A percentile compares a stretch with the other conserved stretches of the same genome.
phyloP scores from a whole-genome alignment of 2,113 vertebrate genomes.

The Lota lota region DNA sequence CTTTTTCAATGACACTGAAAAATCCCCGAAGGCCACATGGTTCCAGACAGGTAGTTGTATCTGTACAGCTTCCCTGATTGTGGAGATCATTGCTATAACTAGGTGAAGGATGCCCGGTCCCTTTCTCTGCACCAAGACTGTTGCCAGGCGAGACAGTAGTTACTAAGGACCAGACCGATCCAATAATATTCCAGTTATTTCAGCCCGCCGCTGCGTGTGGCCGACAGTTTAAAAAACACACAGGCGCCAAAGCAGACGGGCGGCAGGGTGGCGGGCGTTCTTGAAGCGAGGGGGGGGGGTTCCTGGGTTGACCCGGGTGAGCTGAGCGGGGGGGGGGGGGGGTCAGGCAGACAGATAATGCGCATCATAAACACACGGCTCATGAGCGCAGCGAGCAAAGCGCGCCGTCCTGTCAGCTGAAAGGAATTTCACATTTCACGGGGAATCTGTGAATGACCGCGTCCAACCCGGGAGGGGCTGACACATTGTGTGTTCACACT shows the following conservation, averaged over 20 bases:
- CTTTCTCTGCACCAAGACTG: too few relatives aligned
- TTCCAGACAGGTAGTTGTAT: too few relatives aligned
- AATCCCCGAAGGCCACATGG: too few relatives aligned
- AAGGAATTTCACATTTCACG: too few relatives aligned
- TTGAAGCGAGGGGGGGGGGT: slow-evolving; percentile 60
- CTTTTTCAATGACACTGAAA: too few relatives aligned
- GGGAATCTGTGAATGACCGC: too few relatives aligned
- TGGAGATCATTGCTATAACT: too few relatives aligned
- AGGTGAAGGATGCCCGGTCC: too few relatives aligned
- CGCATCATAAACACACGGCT: not conserved
- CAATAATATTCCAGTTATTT: slow-evolving; percentile 68
- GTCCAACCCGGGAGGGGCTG: not conserved
- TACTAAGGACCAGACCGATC: slow-evolving; percentile 48
- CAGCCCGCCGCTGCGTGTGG: slow-evolving; percentile 64
- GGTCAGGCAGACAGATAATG: not conserved
- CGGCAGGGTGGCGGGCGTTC: slow-evolving; percentile 73
- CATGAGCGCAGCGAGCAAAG: not conserved
- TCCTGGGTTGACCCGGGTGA: slow-evolving; percentile 38
- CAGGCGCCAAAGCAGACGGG: slow-evolving; percentile 50
- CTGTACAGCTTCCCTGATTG: too few relatives aligned
- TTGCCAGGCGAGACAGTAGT: slow-evolving; percentile 27
- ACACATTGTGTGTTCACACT: not conserved
- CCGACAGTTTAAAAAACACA: slow-evolving; percentile 56
- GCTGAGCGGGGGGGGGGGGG: slow-evolving; percentile 23
- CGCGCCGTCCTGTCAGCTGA: too few relatives aligned